A percentile compares a stretch with the other conserved stretches of the same genome.
Conservation (phyloP, 2,113 vertebrate genomes). For the Andinoacara biseriatus region DNA sequence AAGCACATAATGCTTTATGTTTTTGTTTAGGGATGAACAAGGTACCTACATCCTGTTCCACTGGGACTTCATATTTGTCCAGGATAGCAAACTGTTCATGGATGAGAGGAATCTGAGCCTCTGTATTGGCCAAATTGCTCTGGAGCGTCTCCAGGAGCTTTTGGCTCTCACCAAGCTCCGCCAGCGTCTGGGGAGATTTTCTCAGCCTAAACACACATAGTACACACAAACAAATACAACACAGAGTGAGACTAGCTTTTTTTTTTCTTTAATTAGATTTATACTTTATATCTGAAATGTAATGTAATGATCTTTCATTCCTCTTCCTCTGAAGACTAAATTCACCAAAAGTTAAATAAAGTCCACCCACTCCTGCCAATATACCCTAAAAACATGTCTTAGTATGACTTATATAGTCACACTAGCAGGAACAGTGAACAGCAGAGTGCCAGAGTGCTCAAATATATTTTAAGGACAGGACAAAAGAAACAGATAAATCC, state of each 20-base stretch:
- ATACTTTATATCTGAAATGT: neutral
- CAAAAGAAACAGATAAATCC: neutral
- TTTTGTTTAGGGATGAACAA: neutral
- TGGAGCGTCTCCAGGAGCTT: constrained; percentile 84
- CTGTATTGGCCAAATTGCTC: constrained; percentile 73
- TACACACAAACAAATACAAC: constrained; percentile 23
- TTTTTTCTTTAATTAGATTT: neutral
- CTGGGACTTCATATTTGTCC: constrained; percentile 86
- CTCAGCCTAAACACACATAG: constrained; percentile 76
- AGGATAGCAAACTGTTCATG: constrained; percentile 89
- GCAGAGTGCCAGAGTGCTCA: neutral
- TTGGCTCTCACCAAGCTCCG: constrained; percentile 81
- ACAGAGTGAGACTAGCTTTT: neutral
- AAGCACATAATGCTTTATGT: neutral
- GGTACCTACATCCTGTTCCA: constrained; percentile 80
- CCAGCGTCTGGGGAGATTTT: constrained; percentile 81
- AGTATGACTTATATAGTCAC: neutral
- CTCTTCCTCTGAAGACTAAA: neutral
- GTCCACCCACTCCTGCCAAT: neutral
- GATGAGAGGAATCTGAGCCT: constrained; percentile 84
- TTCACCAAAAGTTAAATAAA: neutral
- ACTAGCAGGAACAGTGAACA: neutral
- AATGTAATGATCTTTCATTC: neutral
- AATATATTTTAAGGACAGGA: neutral
- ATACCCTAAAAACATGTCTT: accelerated